Evolutionary conservation across 2,113 vertebrate genomes (phyloP).

Genomic region (Hemibates koningsi): DNA sequence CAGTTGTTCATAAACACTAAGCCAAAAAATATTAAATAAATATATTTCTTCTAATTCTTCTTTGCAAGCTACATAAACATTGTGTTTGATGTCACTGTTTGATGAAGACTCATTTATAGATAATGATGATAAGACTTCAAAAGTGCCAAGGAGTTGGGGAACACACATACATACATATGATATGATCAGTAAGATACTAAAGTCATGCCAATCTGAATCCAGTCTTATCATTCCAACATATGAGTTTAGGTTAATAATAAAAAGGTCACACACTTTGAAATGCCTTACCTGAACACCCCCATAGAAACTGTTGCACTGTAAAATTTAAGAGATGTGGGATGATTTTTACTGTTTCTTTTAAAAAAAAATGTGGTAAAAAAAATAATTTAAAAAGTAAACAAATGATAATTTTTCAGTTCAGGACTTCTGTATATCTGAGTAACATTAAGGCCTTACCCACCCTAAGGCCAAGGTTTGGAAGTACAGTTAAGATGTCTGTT

Average conservation of each 20-base stretch:
- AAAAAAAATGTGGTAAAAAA: background rate
- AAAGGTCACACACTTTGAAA: slow-evolving; percentile 17
- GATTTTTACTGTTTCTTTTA: background rate
- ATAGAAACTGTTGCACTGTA: slow-evolving; percentile 92
- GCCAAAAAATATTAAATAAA: background rate
- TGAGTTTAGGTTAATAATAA: slow-evolving; percentile 36
- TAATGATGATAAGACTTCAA: background rate
- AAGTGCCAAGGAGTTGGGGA: background rate
- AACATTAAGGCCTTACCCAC: background rate
- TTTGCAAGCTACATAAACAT: background rate
- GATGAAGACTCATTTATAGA: background rate
- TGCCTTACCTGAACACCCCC: slow-evolving; percentile 93
- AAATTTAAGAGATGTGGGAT: slow-evolving; percentile 15
- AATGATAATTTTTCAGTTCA: background rate
- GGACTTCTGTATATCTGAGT: background rate
- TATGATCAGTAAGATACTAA: background rate
- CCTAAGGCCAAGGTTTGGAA: background rate
- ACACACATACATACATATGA: background rate
- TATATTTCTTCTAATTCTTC: background rate
- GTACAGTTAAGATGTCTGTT: background rate
- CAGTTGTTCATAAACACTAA: background rate
- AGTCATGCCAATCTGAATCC: background rate
- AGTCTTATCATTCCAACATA: background rate
- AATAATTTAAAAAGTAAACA: background rate
- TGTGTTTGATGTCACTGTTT: background rate